Conservation (phyloP, 2,888 invertebrate species). For the Choreutis nemorana region DNA sequence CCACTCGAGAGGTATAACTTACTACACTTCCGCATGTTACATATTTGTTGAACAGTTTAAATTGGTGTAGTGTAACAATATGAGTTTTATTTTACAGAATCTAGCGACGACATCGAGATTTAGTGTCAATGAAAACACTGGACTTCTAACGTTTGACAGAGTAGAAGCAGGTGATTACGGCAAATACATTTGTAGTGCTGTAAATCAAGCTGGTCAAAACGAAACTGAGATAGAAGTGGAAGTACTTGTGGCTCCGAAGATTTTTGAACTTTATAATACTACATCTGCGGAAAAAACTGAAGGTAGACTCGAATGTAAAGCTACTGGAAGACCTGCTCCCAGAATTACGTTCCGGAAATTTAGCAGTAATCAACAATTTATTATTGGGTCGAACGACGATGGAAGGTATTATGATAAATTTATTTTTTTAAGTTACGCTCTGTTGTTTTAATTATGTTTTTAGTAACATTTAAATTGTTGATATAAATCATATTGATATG, state of each 20-base stretch:
- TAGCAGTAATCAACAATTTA: constrained; percentile 70
- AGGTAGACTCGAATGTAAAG: constrained; percentile 76
- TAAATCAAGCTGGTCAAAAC: constrained; percentile 78
- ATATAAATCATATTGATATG: constrained; percentile 1
- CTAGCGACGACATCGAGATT: constrained; percentile 71
- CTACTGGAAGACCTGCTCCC: constrained; percentile 83
- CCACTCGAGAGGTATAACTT: constrained; percentile 64
- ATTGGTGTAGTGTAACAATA: neutral
- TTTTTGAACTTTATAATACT: constrained; percentile 78
- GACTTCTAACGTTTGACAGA: constrained; percentile 75
- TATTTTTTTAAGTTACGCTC: constrained; percentile 1
- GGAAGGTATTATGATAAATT: constrained; percentile 50
- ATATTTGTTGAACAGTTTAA: neutral
- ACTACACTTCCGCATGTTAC: neutral
- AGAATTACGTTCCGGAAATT: constrained; percentile 81
- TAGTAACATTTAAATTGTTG: neutral
- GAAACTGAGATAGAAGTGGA: constrained; percentile 74
- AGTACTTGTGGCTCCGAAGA: constrained; percentile 79
- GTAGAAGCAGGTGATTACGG: constrained; percentile 82
- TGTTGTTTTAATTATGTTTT: constrained; percentile 1
- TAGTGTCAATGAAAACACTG: constrained; percentile 74
- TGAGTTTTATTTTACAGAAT: constrained; percentile 50
- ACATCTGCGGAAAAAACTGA: constrained; percentile 71
- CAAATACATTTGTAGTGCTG: constrained; percentile 81
- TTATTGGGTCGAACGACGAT: constrained; percentile 71